A percentile compares a stretch with the other conserved stretches of the same genome.
These are phyloP conservation scores for Ganaspis brasiliensis DNA, from an alignment of 2,888 invertebrate species.

Conservation along the genomic window DNA sequence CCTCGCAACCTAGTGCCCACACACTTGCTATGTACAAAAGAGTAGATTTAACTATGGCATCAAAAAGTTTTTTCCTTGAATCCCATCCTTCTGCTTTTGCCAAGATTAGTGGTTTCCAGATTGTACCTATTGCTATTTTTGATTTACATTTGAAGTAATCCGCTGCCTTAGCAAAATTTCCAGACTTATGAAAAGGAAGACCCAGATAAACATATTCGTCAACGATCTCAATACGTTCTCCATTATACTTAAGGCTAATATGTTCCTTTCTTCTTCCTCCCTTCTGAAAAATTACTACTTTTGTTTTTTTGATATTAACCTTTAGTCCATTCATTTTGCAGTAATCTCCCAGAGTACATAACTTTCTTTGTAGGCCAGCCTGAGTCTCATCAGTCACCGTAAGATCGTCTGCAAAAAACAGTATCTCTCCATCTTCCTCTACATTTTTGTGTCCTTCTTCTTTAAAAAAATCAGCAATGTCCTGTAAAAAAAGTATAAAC, in stretches of 20 bases:
- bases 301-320: conserved; percentile 46
- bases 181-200: conserved; percentile 38
- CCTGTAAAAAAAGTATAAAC: conserved; percentile 46
- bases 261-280: conserved; percentile 43
- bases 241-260: conserved; percentile 40
- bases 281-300: conserved; percentile 33
- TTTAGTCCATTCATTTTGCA: conserved; percentile 25
- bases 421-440: conserved; percentile 29
- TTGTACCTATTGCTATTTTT: conserved; percentile 38
- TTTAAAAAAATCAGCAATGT: conserved; percentile 41
- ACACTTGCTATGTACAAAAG: background rate
- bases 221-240: conserved; percentile 27
- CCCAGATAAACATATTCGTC: conserved; percentile 47
- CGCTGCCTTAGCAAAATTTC: background rate
- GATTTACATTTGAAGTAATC: conserved; percentile 26
- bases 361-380: conserved; percentile 31
- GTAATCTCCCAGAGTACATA: conserved; percentile 36
- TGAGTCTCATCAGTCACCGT: conserved; percentile 27
- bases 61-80: background rate
- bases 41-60: background rate
- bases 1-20: too few relatives aligned
- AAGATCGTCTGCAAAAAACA: conserved; percentile 49
- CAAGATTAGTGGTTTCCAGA: conserved; percentile 11
- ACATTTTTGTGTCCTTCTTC: conserved; percentile 19
- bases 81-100: conserved; percentile 1